Base-by-base conservation (phyloP, 2,888 invertebrate species). In the Cephonodes hylas region DNA sequence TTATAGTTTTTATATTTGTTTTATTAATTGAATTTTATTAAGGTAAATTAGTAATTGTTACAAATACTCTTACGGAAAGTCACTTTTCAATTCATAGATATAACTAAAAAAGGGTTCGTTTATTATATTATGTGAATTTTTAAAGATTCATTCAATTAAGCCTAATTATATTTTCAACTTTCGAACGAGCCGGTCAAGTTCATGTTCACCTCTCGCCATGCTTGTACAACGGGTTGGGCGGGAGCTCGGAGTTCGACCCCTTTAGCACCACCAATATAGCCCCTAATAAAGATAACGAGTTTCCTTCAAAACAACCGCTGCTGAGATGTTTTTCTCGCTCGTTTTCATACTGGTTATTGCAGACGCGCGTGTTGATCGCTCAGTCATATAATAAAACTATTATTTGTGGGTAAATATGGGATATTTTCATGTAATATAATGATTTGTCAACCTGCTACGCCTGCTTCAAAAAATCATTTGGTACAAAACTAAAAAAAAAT, bases 231-330 rank as follows among this genome's bases (percentile, higher is more conserved):
- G 7, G 18, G 3, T 10, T 10, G n/a, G 18, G 18, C 18, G 20
- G 7, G 18, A 31, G 2, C 27, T 18, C 27, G 18, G 3, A 27
- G 13, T 23, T 23, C 3, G n/a, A 8, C 18, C 31, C 53, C 31
- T 53, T 73, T 68, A 70, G 66, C 66, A 65, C 64, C 65, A 66
- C 58, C 70, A 67, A 75, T 79, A 79, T 71, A 72, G 65, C 70
- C 73, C 71, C 68, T 71, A 76, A 78, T 80, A 79, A 80, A 77
- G 73, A 75, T 80, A 77, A 80, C 75, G 75, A 79, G 76, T 71
- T 79, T 78, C 74, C 76, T 74, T 70, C 75, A 71, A 77, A 80
- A 79, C 75, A 77, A 74, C 66, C 63, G 61, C 61, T 56, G 42
- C 31, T 31, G 68, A 63, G 67, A 74, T 76, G 72, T 80, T 79